Conservation (phyloP, 2,888 invertebrate genomes). For the Campaea margaritaria region DNA sequence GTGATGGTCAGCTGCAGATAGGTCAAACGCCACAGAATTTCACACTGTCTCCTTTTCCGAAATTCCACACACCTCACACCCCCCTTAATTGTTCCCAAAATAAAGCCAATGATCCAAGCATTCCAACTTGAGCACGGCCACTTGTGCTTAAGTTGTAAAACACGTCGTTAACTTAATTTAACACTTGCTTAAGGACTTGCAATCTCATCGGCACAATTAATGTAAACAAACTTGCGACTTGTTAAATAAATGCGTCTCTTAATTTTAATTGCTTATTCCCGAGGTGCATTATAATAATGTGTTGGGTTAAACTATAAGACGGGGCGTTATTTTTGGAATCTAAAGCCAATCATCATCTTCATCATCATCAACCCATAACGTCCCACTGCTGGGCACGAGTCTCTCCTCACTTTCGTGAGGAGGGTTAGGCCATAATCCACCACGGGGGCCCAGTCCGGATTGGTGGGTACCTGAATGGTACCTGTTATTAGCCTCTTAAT, state of each 20-base stretch:
- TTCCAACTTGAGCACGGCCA: conserved; percentile 3
- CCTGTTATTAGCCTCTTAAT: too few relatives aligned
- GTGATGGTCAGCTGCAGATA: too few relatives aligned
- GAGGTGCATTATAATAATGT: conserved; percentile 2
- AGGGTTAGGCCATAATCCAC: too few relatives aligned
- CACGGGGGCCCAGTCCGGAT: too few relatives aligned
- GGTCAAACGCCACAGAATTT: too few relatives aligned
- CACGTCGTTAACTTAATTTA: conserved; percentile 36
- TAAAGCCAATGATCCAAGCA: conserved; percentile 9
- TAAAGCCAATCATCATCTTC: too few relatives aligned
- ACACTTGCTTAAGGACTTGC: conserved; percentile 28
- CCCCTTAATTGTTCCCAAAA: conserved; percentile 3
- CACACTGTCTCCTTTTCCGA: not conserved
- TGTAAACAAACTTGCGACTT: conserved; percentile 34
- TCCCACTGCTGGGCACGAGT: too few relatives aligned
- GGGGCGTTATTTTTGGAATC: not conserved
- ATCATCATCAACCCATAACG: too few relatives aligned
- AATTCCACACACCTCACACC: not conserved
- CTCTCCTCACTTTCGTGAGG: too few relatives aligned
- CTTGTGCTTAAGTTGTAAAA: conserved; percentile 32
- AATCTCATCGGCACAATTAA: conserved; percentile 34
- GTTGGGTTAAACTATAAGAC: conserved; percentile 9
- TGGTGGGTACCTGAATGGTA: too few relatives aligned
- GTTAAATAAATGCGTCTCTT: conserved; percentile 32
- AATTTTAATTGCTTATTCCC: conserved; percentile 37